Conservation (phyloP, 2,797 vertebrate genomes). For the Poecilia gillii region DNA sequence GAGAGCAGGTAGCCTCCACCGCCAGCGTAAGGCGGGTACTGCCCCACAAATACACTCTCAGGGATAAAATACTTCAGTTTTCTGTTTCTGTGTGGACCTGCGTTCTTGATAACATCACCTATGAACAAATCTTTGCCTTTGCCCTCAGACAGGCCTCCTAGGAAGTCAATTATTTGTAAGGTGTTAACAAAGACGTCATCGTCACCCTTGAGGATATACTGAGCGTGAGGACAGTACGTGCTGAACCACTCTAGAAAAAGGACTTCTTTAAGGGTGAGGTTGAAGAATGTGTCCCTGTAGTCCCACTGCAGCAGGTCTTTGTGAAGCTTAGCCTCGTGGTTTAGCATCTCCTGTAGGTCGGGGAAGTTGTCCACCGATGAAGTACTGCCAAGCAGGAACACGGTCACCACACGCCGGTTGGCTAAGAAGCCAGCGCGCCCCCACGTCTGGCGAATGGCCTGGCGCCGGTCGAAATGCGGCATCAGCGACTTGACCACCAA, state of each 20-base stretch:
- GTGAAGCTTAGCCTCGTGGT: constrained; percentile 85
- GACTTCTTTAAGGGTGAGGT: constrained; percentile 93
- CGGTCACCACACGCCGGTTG: constrained; percentile 82
- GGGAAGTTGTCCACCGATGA: constrained; percentile 84
- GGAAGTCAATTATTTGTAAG: constrained; percentile 85
- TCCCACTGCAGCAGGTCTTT: constrained; percentile 91
- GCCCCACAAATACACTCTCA: constrained; percentile 87
- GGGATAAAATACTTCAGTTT: constrained; percentile 95
- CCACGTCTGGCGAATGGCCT: constrained; percentile 97
- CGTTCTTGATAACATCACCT: constrained; percentile 91
- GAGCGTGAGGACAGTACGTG: constrained; percentile 79
- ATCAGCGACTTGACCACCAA: constrained; percentile 89
- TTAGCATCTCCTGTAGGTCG: constrained; percentile 85
- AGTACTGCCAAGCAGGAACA: constrained; percentile 90
- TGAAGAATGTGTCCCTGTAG: constrained; percentile 93
- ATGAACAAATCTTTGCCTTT: constrained; percentile 89
- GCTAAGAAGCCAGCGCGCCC: constrained; percentile 81
- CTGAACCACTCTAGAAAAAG: constrained; percentile 93
- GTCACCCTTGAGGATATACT: constrained; percentile 91
- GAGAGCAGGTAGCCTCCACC: constrained; percentile 93
- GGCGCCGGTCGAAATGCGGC: constrained; percentile 92
- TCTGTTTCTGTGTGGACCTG: constrained; percentile 86
- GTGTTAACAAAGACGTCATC: constrained; percentile 97
- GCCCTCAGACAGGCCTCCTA: constrained; percentile 80
- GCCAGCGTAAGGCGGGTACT: constrained; percentile 89